These are phyloP conservation scores for Athene cunicularia DNA, from an alignment of 2,113 vertebrate genomes.

Conservation along the genomic window DNA sequence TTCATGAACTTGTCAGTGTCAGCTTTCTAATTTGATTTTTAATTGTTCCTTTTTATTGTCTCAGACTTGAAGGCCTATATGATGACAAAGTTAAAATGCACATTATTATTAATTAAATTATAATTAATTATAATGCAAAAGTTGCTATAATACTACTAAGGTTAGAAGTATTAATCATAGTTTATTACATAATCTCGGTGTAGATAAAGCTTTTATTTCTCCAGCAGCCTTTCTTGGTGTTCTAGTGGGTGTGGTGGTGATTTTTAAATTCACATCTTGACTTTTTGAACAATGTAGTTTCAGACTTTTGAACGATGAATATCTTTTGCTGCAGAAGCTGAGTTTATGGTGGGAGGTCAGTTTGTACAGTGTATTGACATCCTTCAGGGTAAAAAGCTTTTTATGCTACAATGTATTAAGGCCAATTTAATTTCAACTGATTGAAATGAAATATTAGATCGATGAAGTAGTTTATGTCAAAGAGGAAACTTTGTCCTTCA, in stretches of 20 bases:
- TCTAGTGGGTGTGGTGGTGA: background rate
- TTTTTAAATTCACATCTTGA: background rate
- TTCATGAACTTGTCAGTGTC: background rate
- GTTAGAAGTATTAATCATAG: background rate
- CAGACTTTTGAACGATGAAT: background rate
- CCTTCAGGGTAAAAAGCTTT: background rate
- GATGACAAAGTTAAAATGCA: background rate
- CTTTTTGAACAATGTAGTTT: background rate
- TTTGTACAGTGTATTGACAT: background rate
- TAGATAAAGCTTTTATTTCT: background rate
- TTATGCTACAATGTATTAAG: background rate
- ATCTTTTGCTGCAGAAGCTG: background rate
- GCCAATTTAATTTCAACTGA: rapidly evolving
- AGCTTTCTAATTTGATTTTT: background rate
- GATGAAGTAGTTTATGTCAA: background rate
- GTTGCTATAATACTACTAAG: background rate
- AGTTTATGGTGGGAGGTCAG: background rate
- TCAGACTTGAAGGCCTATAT: background rate
- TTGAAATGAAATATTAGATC: background rate
- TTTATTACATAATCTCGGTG: background rate
- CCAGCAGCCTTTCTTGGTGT: background rate
- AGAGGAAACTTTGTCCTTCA: slow-evolving; percentile 51
- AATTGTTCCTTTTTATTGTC: background rate
- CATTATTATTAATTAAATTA: too few relatives aligned
- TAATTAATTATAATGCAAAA: background rate